Evolutionary conservation across 2,797 vertebrate genomes (phyloP).

Genomic region (Phataginus tetradactyla): DNA sequence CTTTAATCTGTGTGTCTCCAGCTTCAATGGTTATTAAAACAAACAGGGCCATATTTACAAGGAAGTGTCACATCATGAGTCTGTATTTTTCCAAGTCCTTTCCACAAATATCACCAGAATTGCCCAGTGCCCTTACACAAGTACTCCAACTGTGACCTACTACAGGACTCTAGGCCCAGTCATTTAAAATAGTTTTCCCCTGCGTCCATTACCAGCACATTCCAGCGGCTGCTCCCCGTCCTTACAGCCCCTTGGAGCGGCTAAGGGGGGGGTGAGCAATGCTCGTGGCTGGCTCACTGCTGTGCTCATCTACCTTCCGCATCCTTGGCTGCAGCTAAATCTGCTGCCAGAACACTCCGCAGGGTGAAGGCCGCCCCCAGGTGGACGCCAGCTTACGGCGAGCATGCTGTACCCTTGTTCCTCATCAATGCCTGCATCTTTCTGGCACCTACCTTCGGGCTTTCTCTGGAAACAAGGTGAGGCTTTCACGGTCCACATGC

Average conservation of each 20-base stretch:
- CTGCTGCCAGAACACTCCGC: background rate
- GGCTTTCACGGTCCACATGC: background rate
- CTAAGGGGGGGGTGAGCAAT: background rate
- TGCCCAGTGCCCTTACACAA: background rate
- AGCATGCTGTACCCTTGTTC: background rate
- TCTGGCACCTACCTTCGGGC: background rate
- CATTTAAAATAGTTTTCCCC: background rate
- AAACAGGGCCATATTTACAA: background rate
- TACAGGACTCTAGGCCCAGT: background rate
- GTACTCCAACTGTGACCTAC: background rate
- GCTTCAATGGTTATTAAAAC: background rate
- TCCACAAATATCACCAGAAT: background rate
- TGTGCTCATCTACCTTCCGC: background rate
- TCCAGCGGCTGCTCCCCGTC: background rate
- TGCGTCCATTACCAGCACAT: background rate
- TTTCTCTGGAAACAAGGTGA: background rate
- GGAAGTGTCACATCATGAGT: background rate
- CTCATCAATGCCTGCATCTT: background rate
- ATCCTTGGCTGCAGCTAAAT: background rate
- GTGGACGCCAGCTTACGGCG: background rate
- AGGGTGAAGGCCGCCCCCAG: background rate
- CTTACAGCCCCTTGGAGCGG: background rate
- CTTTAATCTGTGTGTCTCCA: background rate
- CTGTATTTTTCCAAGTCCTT: background rate
- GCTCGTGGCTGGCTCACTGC: background rate